Conservation (phyloP, 1,140 invertebrate genomes). For the Heliconius congener region DNA sequence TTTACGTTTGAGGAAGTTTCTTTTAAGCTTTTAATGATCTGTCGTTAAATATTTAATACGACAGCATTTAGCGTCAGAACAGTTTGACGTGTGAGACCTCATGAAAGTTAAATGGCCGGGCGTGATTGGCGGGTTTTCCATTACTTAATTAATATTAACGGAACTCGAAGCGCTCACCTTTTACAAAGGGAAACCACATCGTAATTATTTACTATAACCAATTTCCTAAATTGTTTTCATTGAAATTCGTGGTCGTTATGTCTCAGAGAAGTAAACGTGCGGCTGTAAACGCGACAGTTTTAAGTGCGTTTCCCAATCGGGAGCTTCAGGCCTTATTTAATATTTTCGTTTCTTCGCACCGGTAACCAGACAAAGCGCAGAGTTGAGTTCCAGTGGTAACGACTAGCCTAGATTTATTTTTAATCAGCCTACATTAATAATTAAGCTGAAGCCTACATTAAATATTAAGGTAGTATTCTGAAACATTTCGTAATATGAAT, state of each 20-base stretch:
- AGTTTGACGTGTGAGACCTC: slow-evolving; percentile 37
- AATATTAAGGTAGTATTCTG: not conserved
- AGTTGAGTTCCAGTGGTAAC: too few species aligned
- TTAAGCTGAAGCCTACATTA: not conserved
- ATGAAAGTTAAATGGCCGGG: slow-evolving; percentile 38
- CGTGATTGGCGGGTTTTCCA: slow-evolving; percentile 33
- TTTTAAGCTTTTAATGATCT: not conserved
- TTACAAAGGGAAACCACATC: not conserved
- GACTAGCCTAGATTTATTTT: too few species aligned
- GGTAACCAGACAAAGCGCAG: too few species aligned
- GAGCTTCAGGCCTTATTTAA: too few species aligned
- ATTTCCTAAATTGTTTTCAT: not conserved
- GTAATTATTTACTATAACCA: not conserved
- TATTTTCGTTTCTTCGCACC: too few species aligned
- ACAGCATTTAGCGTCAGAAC: slow-evolving; percentile 28
- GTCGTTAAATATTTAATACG: not conserved
- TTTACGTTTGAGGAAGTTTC: not conserved
- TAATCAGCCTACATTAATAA: too few species aligned
- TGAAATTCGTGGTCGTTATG: not conserved
- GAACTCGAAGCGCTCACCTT: not conserved
- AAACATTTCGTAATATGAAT: not conserved
- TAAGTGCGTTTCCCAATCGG: too few species aligned
- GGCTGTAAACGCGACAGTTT: too few species aligned
- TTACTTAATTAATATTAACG: slow-evolving; percentile 29
- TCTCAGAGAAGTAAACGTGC: too few species aligned